Evolutionary conservation across 2,113 vertebrate species (phyloP).

Genomic region (Neotoma lepida): DNA sequence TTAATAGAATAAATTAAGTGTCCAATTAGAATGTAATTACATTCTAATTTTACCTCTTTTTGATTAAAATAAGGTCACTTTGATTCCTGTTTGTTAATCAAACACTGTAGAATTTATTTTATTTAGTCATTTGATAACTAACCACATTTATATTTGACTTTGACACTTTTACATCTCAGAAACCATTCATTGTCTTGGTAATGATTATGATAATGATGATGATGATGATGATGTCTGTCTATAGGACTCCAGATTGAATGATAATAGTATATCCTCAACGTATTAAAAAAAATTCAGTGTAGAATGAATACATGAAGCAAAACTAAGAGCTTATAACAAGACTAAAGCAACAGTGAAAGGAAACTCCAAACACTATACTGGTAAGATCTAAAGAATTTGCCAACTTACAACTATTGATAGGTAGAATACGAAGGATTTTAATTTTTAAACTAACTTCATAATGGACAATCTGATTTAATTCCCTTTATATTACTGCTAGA

Average conservation of each 20-base stretch:
- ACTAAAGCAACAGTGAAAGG: background rate
- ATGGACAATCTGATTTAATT: background rate
- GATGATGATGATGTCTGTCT: background rate
- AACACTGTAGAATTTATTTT: constrained; percentile 4
- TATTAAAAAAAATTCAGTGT: background rate
- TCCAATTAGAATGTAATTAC: background rate
- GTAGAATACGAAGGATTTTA: background rate
- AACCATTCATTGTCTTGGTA: background rate
- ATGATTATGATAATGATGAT: background rate
- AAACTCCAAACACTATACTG: background rate
- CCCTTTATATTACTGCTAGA: background rate
- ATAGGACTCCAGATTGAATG: background rate
- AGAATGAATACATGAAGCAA: background rate
- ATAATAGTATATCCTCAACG: background rate
- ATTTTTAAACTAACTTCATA: background rate
- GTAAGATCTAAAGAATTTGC: background rate
- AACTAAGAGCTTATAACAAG: background rate
- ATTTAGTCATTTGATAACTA: background rate
- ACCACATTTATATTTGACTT: background rate
- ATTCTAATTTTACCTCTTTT: constrained; percentile 45
- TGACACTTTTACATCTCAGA: constrained; percentile 24
- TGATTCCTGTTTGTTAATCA: background rate
- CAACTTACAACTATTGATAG: background rate
- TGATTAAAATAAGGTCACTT: constrained; percentile 51
- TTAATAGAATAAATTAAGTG: constrained; percentile 51